Evolutionary conservation across 2,113 vertebrate species (phyloP).

Genomic region (Marmota monax): DNA sequence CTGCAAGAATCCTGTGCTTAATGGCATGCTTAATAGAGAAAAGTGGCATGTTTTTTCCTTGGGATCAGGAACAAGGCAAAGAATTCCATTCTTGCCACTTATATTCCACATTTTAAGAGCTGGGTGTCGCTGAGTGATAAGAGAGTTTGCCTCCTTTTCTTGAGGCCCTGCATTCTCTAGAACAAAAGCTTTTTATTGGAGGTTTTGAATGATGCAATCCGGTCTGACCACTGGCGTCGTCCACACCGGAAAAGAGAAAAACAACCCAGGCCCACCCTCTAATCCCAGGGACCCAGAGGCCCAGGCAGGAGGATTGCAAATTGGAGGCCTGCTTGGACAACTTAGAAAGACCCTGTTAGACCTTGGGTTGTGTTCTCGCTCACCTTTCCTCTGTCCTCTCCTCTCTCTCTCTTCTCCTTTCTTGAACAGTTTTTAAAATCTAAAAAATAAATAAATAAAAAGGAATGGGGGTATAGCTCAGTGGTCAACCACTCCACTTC

Average conservation of each 20-base stretch:
- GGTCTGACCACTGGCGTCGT: not conserved
- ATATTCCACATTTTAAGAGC: fast-evolving
- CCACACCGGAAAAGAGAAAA: not conserved
- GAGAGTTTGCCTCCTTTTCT: fast-evolving
- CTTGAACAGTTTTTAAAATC: too few species aligned
- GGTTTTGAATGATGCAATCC: not conserved
- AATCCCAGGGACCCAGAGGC: not conserved
- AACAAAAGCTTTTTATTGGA: not conserved
- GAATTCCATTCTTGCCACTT: not conserved
- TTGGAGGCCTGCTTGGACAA: not conserved
- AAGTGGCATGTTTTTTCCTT: not conserved
- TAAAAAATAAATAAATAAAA: not conserved
- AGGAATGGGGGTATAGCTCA: not conserved
- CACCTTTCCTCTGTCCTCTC: too few species aligned
- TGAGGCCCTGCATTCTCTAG: too few species aligned
- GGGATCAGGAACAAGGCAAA: not conserved
- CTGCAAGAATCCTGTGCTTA: not conserved
- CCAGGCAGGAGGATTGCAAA: not conserved
- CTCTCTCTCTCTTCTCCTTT: too few species aligned
- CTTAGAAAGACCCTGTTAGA: not conserved
- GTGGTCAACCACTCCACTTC: not conserved
- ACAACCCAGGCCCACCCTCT: not conserved
- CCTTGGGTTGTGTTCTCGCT: too few species aligned
- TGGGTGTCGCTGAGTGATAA: not conserved
- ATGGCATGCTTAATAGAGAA: fast-evolving